Conservation (phyloP, 37 sponge, comb jelly and placozoan species). For the Aphrocallistes beatrix region DNA sequence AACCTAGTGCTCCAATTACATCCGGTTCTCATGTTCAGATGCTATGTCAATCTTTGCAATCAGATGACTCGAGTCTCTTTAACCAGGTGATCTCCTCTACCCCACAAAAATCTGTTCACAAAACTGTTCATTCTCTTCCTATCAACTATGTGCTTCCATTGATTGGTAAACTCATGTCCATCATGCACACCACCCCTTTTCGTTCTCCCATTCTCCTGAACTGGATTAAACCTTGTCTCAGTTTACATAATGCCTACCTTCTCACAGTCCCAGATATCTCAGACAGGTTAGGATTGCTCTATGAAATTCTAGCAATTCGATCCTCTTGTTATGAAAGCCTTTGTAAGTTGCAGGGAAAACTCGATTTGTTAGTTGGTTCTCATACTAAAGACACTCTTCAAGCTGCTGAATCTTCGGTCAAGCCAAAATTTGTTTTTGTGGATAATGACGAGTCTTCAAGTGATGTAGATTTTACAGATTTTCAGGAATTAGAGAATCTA, state of each 20-base stretch:
- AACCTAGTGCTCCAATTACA: not conserved
- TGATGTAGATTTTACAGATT: not conserved
- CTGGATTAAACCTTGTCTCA: slow-evolving; percentile 33
- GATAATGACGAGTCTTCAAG: slow-evolving; percentile 8
- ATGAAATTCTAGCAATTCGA: slow-evolving; percentile 32
- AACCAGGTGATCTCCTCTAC: not conserved
- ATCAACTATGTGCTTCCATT: not conserved
- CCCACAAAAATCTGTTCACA: not conserved
- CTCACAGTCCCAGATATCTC: slow-evolving; percentile 37
- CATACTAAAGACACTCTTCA: not conserved
- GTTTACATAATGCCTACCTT: slow-evolving; percentile 39
- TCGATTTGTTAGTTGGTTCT: slow-evolving; percentile 26
- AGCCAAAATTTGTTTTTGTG: not conserved
- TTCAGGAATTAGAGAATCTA: not conserved
- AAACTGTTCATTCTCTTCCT: not conserved
- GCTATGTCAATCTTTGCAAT: not conserved
- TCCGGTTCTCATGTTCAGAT: not conserved
- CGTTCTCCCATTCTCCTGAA: not conserved
- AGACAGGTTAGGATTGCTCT: slow-evolving; percentile 26
- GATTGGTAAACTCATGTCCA: not conserved
- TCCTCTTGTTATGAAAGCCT: slow-evolving; percentile 19
- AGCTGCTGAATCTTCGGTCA: not conserved
- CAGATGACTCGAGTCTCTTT: not conserved
- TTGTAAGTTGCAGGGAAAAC: slow-evolving; percentile 35
- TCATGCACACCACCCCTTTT: not conserved